Percentiles rank a stretch among this genome's conserved stretches.
Conservation (phyloP, 2,797 vertebrate genomes). For the Xiphorhynchus erythropygius region DNA sequence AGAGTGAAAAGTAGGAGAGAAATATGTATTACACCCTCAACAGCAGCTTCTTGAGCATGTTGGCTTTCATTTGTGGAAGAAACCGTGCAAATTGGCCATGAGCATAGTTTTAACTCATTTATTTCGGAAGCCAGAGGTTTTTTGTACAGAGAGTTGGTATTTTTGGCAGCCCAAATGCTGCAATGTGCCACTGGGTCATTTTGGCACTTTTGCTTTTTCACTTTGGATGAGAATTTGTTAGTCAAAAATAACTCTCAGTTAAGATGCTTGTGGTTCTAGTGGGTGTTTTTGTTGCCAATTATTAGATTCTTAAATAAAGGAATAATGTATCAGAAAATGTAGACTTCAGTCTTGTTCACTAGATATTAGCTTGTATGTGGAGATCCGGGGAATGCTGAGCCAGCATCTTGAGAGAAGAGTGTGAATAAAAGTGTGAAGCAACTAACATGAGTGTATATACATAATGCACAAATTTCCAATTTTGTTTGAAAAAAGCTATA, state of each 20-base stretch:
- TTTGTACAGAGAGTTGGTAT: background rate
- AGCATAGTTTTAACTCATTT: background rate
- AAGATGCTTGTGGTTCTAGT: background rate
- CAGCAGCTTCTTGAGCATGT: background rate
- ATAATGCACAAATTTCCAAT: background rate
- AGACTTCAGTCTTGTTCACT: background rate
- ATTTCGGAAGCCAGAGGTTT: background rate
- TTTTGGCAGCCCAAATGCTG: background rate
- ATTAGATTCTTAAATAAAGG: background rate
- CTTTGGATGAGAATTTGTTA: conserved; percentile 5
- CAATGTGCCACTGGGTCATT: background rate
- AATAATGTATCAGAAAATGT: background rate
- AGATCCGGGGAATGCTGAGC: background rate
- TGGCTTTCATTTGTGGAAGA: background rate
- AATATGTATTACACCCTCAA: background rate
- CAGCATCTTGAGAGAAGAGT: background rate
- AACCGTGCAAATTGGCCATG: background rate
- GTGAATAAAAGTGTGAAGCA: background rate
- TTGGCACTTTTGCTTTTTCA: background rate
- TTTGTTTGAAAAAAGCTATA: background rate
- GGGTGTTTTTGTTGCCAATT: background rate
- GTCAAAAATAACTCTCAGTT: background rate
- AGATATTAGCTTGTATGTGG: background rate
- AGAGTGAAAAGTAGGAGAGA: background rate
- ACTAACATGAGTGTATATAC: background rate